Base-by-base conservation (phyloP, 2,797 vertebrate species). In the Intellagama lesueurii region DNA sequence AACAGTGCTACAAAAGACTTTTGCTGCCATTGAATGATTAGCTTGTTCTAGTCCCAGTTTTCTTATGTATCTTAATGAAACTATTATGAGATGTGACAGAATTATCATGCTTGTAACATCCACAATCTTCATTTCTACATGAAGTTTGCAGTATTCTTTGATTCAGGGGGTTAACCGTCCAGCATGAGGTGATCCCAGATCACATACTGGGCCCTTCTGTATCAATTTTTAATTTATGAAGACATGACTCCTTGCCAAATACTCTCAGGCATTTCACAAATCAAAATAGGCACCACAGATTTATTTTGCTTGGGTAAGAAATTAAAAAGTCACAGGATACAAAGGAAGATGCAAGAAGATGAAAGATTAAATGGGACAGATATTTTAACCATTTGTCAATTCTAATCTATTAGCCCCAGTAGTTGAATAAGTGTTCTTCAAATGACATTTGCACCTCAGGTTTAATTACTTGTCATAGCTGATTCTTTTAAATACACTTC, bases 251-350 rank as follows among this genome's bases (percentile, higher is more conserved):
- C 28, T 60, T 64, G 35, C 35, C 89, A 88, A n/a, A 44, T 64
- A 14, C n/a, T n/a, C n/a, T n/a, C n/a, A n/a, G n/a, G n/a, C 17
- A 12, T 78, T 90, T 90, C 12, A 22, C 89, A 70, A 93, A 89
- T 56, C 47, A 44, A 47, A 91, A 93, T 69, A 0, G 73, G 66
- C n/a, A 24, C 30, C 75, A 9, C 1, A 80, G 83, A 89, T 93
- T 89, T 90, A 1, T 30, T 90, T 88, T 88, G 69, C 30, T 1
- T 88, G 82, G 86, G 85, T 91, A 77, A 91, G 87, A 68, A 89
- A 91, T 86, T 78, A 87, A 91, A 32, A 81, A 66, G 19, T 32
- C 77, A 92, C 44, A 32, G 86, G 68, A 88, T 88, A 76, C 32
- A 90, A 1, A 80, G 49, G 28, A 49, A 93, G 49, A 69, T 83